Evolutionary conservation across 2,888 invertebrate genomes (phyloP).

Genomic region (Catocala fraxini): DNA sequence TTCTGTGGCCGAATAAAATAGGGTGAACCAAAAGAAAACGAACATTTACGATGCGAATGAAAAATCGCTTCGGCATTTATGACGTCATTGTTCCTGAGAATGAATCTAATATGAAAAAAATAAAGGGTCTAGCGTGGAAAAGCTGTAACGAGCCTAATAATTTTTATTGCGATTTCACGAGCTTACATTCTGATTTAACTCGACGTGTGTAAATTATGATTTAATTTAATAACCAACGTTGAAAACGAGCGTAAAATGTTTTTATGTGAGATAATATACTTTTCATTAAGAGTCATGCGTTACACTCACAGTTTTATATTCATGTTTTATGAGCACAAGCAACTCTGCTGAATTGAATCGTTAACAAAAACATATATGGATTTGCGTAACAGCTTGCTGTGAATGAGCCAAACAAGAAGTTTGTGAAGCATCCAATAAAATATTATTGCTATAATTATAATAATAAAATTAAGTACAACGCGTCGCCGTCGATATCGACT

Average conservation of each 20-base stretch:
- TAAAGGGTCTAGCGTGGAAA: constrained; percentile 63
- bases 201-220: constrained; percentile 84
- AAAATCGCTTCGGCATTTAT: constrained; percentile 77
- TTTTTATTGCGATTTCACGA: constrained; percentile 82
- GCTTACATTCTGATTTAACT: constrained; percentile 80
- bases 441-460: constrained; percentile 10
- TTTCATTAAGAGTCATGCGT: constrained; percentile 82
- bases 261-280: constrained; percentile 84
- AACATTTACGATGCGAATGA: constrained; percentile 74
- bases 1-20: constrained; percentile 65
- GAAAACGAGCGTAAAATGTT: constrained; percentile 82
- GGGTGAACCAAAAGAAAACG: constrained; percentile 43
- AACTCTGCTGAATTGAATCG: constrained; percentile 66
- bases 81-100: constrained; percentile 72
- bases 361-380: constrained; percentile 60
- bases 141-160: constrained; percentile 76
- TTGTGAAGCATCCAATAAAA: constrained; percentile 20
- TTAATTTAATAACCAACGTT: constrained; percentile 83
- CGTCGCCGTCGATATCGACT: no score
- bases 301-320: constrained; percentile 75
- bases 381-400: constrained; percentile 53
- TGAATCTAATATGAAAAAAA: constrained; percentile 65
- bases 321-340: constrained; percentile 70
- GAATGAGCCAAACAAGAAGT: constrained; percentile 32
- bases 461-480: not conserved